A percentile compares a stretch with the other conserved stretches of the same genome.
Evolutionary conservation across 2,888 invertebrate species (phyloP).

Genomic region (Rhamnusium bicolor): DNA sequence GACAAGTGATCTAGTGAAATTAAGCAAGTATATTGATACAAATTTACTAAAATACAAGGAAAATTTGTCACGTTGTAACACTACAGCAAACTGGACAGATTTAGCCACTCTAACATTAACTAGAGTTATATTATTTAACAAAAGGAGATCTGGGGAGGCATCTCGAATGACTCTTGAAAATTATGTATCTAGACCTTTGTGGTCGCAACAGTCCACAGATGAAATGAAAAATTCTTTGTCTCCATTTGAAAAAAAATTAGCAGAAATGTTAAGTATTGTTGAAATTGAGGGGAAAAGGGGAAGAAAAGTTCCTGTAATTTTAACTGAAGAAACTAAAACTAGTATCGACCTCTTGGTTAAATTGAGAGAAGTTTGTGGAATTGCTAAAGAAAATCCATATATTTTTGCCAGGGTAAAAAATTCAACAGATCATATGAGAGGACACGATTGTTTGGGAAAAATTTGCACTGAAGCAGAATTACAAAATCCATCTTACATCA

Average conservation of each 20-base stretch:
- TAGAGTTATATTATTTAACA: conserved; percentile 50
- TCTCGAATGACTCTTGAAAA: conserved; percentile 43
- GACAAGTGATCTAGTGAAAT: conserved; percentile 47
- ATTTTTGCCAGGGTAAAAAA: conserved; percentile 41
- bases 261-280: conserved; percentile 38
- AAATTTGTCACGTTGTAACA: neutral
- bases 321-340: conserved; percentile 40
- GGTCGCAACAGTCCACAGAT: conserved; percentile 42
- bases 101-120: conserved; percentile 34
- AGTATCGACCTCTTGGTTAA: conserved; percentile 38
- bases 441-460: conserved; percentile 41
- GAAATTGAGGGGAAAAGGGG: conserved; percentile 46
- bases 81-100: conserved; percentile 12
- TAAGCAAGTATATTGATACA: conserved; percentile 41
- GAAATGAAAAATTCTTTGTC: conserved; percentile 44
- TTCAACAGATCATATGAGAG: conserved; percentile 27
- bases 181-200: conserved; percentile 40
- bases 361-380: conserved; percentile 5
- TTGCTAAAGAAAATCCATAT: conserved; percentile 39
- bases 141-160: conserved; percentile 46
- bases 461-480: conserved; percentile 36
- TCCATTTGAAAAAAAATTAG: conserved; percentile 44
- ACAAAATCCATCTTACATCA: conserved; percentile 37
- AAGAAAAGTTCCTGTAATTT: conserved; percentile 45
- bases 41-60: neutral